Percentiles rank a stretch among this genome's conserved stretches.
These are phyloP conservation scores for Antitype chi DNA, from an alignment of 2,888 invertebrate genomes.

Conservation along the genomic window DNA sequence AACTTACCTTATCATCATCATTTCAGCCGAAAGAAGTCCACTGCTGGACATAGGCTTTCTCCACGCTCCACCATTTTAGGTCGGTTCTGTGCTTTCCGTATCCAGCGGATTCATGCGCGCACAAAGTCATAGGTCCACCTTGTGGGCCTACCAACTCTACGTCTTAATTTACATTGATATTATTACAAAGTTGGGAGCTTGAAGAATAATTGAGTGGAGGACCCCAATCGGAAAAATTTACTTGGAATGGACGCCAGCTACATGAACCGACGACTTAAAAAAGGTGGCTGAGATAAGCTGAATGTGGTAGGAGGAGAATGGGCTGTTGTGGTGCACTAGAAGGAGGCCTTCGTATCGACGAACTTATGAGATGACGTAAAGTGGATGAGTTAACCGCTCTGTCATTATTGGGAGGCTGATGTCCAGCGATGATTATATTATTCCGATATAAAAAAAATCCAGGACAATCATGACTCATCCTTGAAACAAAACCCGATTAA, in stretches of 20 bases:
- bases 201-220: too few relatives aligned
- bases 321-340: not conserved
- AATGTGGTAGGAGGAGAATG: not conserved
- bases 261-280: not conserved
- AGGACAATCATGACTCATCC: not conserved
- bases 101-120: too few relatives aligned
- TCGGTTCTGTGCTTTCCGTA: too few relatives aligned
- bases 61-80: too few relatives aligned
- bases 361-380: not conserved
- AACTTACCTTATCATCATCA: too few relatives aligned
- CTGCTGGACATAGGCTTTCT: too few relatives aligned
- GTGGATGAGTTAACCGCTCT: not conserved
- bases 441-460: not conserved
- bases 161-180: too few relatives aligned
- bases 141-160: too few relatives aligned
- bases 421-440: not conserved
- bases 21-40: too few relatives aligned
- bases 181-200: not conserved
- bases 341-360: not conserved
- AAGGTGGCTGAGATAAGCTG: not conserved
- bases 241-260: not conserved
- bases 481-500: too few relatives aligned
- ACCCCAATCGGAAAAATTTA: too few relatives aligned
- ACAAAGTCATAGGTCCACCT: too few relatives aligned
- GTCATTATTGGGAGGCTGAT: not conserved